Evolutionary conservation across 1,140 invertebrate species (phyloP), one percentile per base, ranked within the genome.

Genomic region (Helicoverpa armigera): DNA sequence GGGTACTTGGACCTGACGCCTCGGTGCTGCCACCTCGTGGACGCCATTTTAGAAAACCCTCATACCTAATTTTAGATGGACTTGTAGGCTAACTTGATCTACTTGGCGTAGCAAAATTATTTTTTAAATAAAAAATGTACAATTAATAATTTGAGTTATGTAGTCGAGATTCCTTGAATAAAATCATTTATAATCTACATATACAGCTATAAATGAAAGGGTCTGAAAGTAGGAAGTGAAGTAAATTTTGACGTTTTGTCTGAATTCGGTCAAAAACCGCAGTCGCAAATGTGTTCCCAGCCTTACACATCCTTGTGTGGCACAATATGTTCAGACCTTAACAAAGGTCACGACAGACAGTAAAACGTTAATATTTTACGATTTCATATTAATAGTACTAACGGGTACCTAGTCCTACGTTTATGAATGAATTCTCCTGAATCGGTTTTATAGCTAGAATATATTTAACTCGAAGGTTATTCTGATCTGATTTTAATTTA

Each of bases 311-410:
- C n/a, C 63, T 48, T 67, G 63, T 50, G 43, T 67, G 31, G 61
- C 13, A 43, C n/a, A 43, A 65, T 35, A 31, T 35, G 16, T 14
- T 13, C n/a, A 63, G 60, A 35, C 60, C 10, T 16, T 0, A 10
- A 65, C 31, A 65, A 43, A 65, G 61, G 35, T 35, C 14, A 7
- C 35, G 9, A 65, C 35, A 43, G 35, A 65, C 48, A 65, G 61
- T 65, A 48, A 65, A 65, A n/a, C 9, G n/a, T 48, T 65, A 65
- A 16, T 65, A 65, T 65, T 65, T 65, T 65, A 65, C 61, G 61
- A 65, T 43, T 43, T 16, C 1, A 43, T 48, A 43, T 16, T 48
- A 65, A 65, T 43, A 48, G 35, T 43, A 43, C 5, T 43, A 43
- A 18, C 56, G 31, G 4, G 13, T 54, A 53, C 51, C 51, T 13